Evolutionary conservation across 2,797 vertebrate genomes (phyloP), one percentile per base, ranked within the genome.

Genomic region (Rhinichthys osculus): DNA sequence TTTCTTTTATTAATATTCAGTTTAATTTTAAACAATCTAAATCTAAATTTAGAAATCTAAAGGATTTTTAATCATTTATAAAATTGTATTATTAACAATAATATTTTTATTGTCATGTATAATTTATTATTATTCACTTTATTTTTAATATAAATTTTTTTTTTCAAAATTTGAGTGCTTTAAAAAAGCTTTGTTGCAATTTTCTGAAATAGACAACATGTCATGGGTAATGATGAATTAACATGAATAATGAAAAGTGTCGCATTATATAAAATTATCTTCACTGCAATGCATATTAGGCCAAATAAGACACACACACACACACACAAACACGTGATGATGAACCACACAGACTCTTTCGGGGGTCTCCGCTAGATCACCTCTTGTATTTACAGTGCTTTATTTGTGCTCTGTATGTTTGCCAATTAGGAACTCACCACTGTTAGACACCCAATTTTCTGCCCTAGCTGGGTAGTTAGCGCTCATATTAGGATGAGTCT

Each of bases 401-500:
- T 95, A 95, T 95, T 93, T 92, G 89, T 87, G 90, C 91, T 85
- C 91, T 89, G 86, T 91, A 90, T 90, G 92, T 93, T 94, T 92
- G 89, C 88, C 92, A 93, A 92, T 93, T 93, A 93, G 89, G 87
- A 90, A 87, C 92, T 93, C 92, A 93, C 91, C 94, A 92, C 93
- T 93, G 93, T 92, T 91, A 94, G 95, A 91, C 92, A 94, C 89
- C 91, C 89, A 91, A 94, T 95, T 94, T 94, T 92, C 89, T 90
- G 92, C 89, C 91, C 90, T 92, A 87, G 89, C 89, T 89, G 89
- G 90, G 91, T 91, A 91, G 92, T 92, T 94, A 95, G 92, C 92
- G 73, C 77, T 92, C 91, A 93, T 93, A 94, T 95, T 95, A 94
- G 92, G 89, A 89, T 47, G n/a, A 89, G 91, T 93, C 91, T 87